Base-by-base conservation (phyloP, 2,888 invertebrate species). In the Nomada flava region DNA sequence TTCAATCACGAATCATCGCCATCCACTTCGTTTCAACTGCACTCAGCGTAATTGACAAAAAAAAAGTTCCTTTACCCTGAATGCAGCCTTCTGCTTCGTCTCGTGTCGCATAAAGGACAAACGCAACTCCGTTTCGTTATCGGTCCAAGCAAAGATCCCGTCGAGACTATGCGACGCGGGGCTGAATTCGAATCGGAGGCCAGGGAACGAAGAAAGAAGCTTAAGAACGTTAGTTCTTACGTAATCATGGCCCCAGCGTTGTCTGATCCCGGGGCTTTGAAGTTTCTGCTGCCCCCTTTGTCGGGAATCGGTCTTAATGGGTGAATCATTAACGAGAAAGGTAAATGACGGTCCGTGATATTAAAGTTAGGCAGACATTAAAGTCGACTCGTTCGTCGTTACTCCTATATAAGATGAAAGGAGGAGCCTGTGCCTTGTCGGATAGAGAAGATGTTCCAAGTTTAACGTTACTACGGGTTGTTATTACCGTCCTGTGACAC, bases 311-410 rank as follows among this genome's bases (percentile, higher is more conserved):
- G 53, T 74, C 74, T 75, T 84, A 87, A 86, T 79, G 72, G 79
- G 36, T 53, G 84, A 80, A 82, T 79, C 72, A 79, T 84, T 83
- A 80, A 76, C 71, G 74, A 63, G 62, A 67, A 72, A 68, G 65
- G 74, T 77, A 70, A 77, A 72, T 82, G 79, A 74, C 62, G 84
- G 77, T 55, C 59, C 70, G 73, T 53, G 77, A 73, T 80, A 78
- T 79, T 84, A 80, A 86, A 81, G 81, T 75, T 82, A 78, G 79
- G 64, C 74, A 73, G 77, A 80, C 79, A 80, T 88, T 83, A 81
- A 85, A 81, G 82, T 67, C 84, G 78, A 75, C 83, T 82, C 60
- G 82, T 82, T 78, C 77, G 52, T 79, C 78, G 83, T 82, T 83
- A 82, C 57, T 72, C 73, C 78, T 75, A 55, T 52, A 64, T 69